Evolutionary conservation across 2,888 invertebrate species (phyloP).

Genomic region (Lypha dubia): DNA sequence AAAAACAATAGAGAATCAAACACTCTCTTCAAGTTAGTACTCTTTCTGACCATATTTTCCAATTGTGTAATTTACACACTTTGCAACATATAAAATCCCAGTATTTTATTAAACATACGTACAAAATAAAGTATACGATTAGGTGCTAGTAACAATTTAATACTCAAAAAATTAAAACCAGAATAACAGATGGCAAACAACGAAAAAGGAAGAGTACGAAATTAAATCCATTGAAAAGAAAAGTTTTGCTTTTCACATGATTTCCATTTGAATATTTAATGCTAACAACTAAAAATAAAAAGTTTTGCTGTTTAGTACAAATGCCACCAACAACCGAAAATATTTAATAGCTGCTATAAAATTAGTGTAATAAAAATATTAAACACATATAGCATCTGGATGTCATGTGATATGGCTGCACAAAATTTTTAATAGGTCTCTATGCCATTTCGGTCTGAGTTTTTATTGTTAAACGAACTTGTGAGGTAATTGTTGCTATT

Average conservation of each 20-base stretch:
- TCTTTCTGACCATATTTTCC: background rate
- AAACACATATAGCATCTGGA: background rate
- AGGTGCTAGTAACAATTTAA: slow-evolving; percentile 32
- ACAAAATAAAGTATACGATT: background rate
- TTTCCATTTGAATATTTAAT: slow-evolving; percentile 28
- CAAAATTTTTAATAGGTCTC: slow-evolving; percentile 55
- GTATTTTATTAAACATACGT: slow-evolving; percentile 36
- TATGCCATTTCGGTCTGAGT: slow-evolving; percentile 44
- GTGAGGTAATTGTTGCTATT: background rate
- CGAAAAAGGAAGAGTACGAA: slow-evolving; percentile 1
- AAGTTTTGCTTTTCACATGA: slow-evolving; percentile 11
- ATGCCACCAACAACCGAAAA: background rate
- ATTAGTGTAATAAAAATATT: background rate
- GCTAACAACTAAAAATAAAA: slow-evolving; percentile 26
- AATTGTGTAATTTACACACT: background rate
- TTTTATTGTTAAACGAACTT: background rate
- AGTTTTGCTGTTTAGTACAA: background rate
- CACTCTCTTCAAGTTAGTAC: background rate
- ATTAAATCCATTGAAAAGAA: background rate
- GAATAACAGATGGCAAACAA: background rate
- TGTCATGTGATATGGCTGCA: slow-evolving; percentile 51
- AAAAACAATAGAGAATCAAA: slow-evolving; percentile 9
- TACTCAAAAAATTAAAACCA: slow-evolving; percentile 23
- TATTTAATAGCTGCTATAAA: slow-evolving; percentile 1
- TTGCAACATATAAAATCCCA: slow-evolving; percentile 27